These are phyloP conservation scores for Kradibia gibbosae DNA, from an alignment of 1,140 invertebrate genomes.

Conservation along the genomic window DNA sequence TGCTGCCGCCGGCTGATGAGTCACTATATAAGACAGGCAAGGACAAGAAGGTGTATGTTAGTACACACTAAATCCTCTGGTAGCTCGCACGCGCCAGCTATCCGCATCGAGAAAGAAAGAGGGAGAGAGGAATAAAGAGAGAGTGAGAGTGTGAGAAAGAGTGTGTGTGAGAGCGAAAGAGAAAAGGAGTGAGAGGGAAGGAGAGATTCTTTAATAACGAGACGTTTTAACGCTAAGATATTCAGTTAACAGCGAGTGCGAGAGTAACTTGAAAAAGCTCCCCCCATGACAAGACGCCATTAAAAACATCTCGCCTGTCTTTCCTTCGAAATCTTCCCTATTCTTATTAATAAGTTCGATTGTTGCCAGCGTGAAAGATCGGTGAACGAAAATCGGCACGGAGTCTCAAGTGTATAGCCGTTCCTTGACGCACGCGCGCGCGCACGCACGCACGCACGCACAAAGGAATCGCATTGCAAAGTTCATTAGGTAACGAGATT, in stretches of 20 bases:
- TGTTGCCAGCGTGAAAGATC: not conserved
- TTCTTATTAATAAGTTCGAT: not conserved
- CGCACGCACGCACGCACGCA: too few species aligned
- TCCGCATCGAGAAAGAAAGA: conserved; percentile 29
- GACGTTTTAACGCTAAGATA: not conserved
- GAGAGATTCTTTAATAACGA: conserved; percentile 22
- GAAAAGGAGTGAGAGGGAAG: not conserved
- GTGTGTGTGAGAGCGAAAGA: conserved; percentile 30
- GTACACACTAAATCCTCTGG: conserved; percentile 69
- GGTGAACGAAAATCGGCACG: not conserved
- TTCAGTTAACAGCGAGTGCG: conserved; percentile 7
- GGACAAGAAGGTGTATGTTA: conserved; percentile 72
- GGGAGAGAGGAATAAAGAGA: conserved; percentile 27
- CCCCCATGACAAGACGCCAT: not conserved
- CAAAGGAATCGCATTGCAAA: not conserved
- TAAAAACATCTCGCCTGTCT: not conserved
- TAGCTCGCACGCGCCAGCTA: conserved; percentile 62
- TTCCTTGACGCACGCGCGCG: not conserved
- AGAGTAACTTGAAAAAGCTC: conserved; percentile 7
- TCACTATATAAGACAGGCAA: conserved; percentile 73
- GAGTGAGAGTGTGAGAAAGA: not conserved
- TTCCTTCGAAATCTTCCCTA: not conserved
- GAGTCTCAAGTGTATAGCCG: not conserved
- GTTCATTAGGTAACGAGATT: not conserved
- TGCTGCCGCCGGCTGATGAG: conserved; percentile 66